Conservation (phyloP, 2,797 vertebrate genomes). For the Corythornis leucogaster region DNA sequence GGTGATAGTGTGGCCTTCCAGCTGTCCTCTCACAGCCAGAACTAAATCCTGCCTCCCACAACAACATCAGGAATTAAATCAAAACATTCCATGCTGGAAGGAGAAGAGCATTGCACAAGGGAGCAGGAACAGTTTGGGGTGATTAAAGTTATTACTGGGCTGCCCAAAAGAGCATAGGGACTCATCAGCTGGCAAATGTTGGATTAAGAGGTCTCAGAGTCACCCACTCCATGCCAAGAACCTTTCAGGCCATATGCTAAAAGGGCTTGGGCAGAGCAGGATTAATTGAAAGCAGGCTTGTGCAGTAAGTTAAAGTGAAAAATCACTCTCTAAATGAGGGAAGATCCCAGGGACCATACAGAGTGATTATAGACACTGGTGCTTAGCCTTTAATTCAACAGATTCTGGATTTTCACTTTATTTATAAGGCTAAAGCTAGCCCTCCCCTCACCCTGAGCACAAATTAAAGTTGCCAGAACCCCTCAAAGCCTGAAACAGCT, state of each 20-base stretch:
- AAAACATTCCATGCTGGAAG: neutral
- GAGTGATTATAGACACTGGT: slow-evolving; percentile 59
- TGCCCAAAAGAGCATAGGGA: neutral
- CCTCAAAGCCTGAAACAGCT: neutral
- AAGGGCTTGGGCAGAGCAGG: slow-evolving; percentile 17
- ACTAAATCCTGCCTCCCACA: neutral
- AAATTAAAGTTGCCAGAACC: slow-evolving; percentile 38
- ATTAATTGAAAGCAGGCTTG: slow-evolving; percentile 60
- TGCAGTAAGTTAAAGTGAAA: slow-evolving; percentile 47
- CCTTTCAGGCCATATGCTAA: slow-evolving; percentile 19
- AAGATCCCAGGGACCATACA: slow-evolving; percentile 46
- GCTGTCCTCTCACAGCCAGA: neutral
- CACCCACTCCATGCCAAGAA: neutral
- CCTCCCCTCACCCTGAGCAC: neutral
- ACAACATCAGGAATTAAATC: neutral
- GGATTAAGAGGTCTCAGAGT: slow-evolving; percentile 36
- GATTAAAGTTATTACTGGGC: slow-evolving; percentile 12
- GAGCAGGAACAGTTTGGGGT: neutral
- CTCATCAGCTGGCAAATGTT: slow-evolving; percentile 8
- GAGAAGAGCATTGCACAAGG: neutral
- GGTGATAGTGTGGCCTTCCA: neutral
- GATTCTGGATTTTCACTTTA: slow-evolving; percentile 18
- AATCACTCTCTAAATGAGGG: slow-evolving; percentile 61
- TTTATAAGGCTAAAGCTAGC: slow-evolving; percentile 21
- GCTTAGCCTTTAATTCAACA: slow-evolving; percentile 69